Evolutionary conservation across 2,113 vertebrate species (phyloP).

Genomic region (Pangasianodon hypophthalmus): DNA sequence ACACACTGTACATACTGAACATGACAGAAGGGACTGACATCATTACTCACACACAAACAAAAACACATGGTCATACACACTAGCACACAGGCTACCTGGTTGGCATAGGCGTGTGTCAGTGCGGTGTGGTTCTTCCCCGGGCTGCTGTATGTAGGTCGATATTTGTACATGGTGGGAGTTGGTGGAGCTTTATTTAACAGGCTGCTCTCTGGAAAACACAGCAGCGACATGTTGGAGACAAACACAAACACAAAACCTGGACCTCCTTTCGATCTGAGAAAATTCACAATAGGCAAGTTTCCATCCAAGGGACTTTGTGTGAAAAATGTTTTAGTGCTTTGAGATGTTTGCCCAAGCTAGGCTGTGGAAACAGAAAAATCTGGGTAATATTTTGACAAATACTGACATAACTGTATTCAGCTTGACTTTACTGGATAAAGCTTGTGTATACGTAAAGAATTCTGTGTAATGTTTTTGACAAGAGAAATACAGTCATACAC

Average conservation of each 20-base stretch:
- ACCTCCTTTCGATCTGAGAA: background rate
- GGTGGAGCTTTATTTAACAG: slow-evolving; percentile 88
- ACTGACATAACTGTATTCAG: background rate
- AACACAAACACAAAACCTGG: background rate
- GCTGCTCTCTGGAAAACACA: slow-evolving; percentile 79
- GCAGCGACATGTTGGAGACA: background rate
- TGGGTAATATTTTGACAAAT: background rate
- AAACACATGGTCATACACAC: background rate
- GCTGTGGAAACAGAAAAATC: background rate
- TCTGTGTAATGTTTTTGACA: too few species aligned
- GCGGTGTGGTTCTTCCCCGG: slow-evolving; percentile 81
- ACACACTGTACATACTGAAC: background rate
- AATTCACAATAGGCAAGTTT: background rate
- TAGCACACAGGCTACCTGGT: slow-evolving; percentile 69
- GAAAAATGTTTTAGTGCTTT: background rate
- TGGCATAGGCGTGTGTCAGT: slow-evolving; percentile 77
- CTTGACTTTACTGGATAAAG: background rate
- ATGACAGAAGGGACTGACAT: background rate
- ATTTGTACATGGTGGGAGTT: slow-evolving; percentile 96
- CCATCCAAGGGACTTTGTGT: background rate
- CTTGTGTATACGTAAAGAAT: background rate
- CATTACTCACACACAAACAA: background rate
- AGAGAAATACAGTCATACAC: background rate
- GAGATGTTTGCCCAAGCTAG: background rate
- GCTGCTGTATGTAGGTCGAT: slow-evolving; percentile 87